Evolutionary conservation across 2,113 vertebrate genomes (phyloP).

Genomic region (Numenius arquata): DNA sequence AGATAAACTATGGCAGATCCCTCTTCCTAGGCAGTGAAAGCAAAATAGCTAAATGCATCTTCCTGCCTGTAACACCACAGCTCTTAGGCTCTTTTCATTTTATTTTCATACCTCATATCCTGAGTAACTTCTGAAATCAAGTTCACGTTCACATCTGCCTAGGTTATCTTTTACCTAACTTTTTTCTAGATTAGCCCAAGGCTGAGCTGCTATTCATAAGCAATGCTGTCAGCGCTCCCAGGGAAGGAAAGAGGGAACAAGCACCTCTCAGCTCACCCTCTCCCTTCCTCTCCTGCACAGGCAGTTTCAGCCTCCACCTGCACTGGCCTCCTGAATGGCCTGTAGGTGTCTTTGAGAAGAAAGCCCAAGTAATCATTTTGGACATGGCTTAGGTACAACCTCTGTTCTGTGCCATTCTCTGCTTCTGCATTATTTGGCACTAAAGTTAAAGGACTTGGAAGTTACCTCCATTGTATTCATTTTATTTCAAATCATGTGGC

Average conservation of each 20-base stretch:
- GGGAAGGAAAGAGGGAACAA: neutral
- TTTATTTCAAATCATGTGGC: neutral
- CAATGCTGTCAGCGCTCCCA: neutral
- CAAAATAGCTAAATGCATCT: neutral
- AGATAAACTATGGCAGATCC: neutral
- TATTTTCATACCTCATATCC: neutral
- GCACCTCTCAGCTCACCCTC: neutral
- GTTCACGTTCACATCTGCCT: neutral
- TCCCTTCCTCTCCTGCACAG: neutral
- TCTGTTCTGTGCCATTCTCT: neutral
- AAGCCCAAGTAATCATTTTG: neutral
- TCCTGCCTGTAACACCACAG: neutral
- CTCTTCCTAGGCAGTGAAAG: neutral
- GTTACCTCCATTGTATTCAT: neutral
- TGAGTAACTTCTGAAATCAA: neutral
- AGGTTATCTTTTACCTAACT: neutral
- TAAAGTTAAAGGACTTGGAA: neutral
- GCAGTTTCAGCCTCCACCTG: neutral
- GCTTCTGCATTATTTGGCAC: neutral
- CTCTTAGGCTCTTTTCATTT: neutral
- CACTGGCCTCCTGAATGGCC: neutral
- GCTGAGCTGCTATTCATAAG: neutral
- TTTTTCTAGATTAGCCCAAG: neutral
- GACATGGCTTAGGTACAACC: neutral
- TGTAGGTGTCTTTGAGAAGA: neutral